Percentiles rank a stretch among this genome's conserved stretches.
These are phyloP conservation scores for Spatulosminthurus flaviceps DNA, from an alignment of 2,888 invertebrate species.

Conservation along the genomic window DNA sequence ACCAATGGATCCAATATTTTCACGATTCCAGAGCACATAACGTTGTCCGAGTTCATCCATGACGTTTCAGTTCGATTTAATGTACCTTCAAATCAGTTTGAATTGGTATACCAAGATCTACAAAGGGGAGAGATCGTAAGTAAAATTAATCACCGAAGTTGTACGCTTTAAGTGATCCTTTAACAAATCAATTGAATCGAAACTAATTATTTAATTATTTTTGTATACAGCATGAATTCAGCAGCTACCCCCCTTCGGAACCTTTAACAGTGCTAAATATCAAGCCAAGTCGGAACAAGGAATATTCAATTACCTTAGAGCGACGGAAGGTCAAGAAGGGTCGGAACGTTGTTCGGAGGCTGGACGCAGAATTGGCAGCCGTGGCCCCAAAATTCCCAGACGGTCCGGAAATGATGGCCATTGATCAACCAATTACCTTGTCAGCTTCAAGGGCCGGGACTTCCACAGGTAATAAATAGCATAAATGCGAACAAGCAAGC, in stretches of 20 bases:
- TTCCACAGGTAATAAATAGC: slow-evolving; percentile 37
- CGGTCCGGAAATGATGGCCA: slow-evolving; percentile 4
- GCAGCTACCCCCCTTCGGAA: slow-evolving; percentile 48
- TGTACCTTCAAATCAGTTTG: slow-evolving; percentile 51
- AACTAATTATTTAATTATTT: no score
- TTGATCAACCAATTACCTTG: not conserved
- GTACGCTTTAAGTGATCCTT: no score
- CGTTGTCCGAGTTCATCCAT: slow-evolving; percentile 51
- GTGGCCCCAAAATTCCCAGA: slow-evolving; percentile 12
- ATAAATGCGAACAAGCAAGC: no score
- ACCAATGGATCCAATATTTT: slow-evolving; percentile 8
- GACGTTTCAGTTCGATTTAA: slow-evolving; percentile 52
- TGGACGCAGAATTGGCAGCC: slow-evolving; percentile 31
- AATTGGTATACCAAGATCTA: slow-evolving; percentile 56
- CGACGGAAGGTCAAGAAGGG: slow-evolving; percentile 30
- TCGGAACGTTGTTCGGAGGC: slow-evolving; percentile 1
- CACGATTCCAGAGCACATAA: slow-evolving; percentile 41
- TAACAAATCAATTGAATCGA: no score
- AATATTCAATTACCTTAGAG: slow-evolving; percentile 48
- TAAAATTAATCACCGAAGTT: no score
- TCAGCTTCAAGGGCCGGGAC: not conserved
- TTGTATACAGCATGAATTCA: slow-evolving; percentile 53
- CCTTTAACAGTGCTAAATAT: slow-evolving; percentile 50
- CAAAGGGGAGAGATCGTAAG: slow-evolving; percentile 51
- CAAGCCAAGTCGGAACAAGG: slow-evolving; percentile 50